Evolutionary conservation across 1,140 invertebrate genomes (phyloP), one percentile per base, ranked within the genome.

Genomic region (Calosoma granatense): DNA sequence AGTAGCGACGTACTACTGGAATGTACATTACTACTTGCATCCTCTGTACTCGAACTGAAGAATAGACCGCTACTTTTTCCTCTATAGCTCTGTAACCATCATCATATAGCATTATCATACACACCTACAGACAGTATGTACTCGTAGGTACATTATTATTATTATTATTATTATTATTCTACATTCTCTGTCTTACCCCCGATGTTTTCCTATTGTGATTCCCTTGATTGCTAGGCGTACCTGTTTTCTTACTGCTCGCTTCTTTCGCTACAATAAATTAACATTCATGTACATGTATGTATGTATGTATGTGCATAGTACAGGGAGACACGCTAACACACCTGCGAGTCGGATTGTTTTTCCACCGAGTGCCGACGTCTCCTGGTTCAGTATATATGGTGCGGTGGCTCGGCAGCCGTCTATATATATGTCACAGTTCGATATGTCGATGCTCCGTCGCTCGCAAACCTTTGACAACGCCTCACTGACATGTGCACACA

Each of bases 301-400:
- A 56, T 51, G 58, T 41, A 56, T 17, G 4, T 17, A 30, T 30
- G n/a, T 58, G 21, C 19, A 14, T 15, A 20, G 6, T 15, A 20
- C 22, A 26, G 20, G 11, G 30, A 51, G 20, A 2, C 22, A 51
- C 39, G 55, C 23, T 56, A 43, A 61, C 69, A 76, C 72, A 83
- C 82, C 78, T 74, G 74, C 79, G 59, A 89, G 77, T 65, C 81
- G 75, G 20, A 89, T 76, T 63, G 86, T 82, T 70, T 82, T 86
- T 22, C 86, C 86, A 57, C 83, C 85, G 3, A 88, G 76, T 65
- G 76, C 75, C 20, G 78, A 79, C 23, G 79, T 82, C 65, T 86
- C 83, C 17, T 81, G 82, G 12, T 77, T 76, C 52, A 78, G 73
- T 58, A 56, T 54, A 36, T 47, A 17, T 51, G 78, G 74, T 59